phyloP scores from a whole-genome alignment of 2,797 vertebrate species.

The Esox lucius region DNA sequence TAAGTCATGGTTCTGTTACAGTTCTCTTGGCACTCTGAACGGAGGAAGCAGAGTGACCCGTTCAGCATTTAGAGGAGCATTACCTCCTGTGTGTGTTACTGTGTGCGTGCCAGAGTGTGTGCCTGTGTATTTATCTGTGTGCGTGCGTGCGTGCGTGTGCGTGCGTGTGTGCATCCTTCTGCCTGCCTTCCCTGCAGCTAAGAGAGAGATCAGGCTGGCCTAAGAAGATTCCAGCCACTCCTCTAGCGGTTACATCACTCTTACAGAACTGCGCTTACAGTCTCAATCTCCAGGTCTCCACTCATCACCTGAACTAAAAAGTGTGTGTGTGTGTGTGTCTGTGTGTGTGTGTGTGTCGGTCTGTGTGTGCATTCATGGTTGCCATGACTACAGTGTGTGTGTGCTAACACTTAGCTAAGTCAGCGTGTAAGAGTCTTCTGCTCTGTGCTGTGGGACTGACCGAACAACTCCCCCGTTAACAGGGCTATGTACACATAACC shows the following conservation, averaged over 20 bases:
- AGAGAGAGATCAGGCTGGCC: background rate
- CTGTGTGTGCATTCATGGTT: background rate
- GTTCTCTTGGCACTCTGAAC: background rate
- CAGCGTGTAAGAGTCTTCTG: background rate
- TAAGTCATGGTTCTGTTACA: background rate
- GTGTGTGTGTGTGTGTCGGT: background rate
- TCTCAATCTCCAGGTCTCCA: background rate
- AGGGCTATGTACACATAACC: background rate
- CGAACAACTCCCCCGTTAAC: background rate
- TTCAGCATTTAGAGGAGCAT: background rate
- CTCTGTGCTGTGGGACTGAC: background rate
- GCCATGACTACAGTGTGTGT: background rate
- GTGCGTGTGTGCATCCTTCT: background rate
- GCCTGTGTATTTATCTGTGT: conserved; percentile 5
- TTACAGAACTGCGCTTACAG: background rate
- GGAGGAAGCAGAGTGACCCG: background rate
- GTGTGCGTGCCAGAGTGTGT: background rate
- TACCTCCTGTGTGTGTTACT: background rate
- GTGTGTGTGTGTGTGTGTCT: background rate
- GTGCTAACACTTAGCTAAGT: background rate
- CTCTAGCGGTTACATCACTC: background rate
- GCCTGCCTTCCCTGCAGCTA: background rate
- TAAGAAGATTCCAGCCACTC: background rate
- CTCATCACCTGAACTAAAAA: background rate
- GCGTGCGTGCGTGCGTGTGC: conserved; percentile 4